These are phyloP conservation scores for Acanthoscelides obtectus DNA, from an alignment of 2,888 invertebrate species.

Conservation along the genomic window DNA sequence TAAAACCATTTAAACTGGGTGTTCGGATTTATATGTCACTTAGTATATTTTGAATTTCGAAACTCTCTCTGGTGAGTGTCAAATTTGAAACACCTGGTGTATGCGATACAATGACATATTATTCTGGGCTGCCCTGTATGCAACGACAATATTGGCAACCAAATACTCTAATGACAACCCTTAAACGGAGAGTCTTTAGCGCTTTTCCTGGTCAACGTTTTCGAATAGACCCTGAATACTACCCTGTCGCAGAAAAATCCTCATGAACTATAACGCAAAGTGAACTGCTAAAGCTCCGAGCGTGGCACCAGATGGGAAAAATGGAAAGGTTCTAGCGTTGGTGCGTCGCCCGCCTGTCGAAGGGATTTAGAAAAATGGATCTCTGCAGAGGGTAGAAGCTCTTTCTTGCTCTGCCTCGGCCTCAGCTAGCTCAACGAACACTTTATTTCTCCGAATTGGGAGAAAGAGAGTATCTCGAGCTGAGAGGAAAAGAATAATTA, in stretches of 20 bases:
- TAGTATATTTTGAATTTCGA: too few relatives aligned
- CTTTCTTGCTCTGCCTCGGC: background rate
- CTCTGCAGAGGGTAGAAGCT: background rate
- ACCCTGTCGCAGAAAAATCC: conserved; percentile 26
- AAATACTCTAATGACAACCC: too few relatives aligned
- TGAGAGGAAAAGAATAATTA: background rate
- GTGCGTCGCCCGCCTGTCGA: background rate
- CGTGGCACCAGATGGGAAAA: conserved; percentile 39
- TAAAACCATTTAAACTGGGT: too few relatives aligned
- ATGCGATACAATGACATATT: too few relatives aligned
- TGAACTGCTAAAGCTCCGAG: conserved; percentile 27
- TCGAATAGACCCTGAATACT: conserved; percentile 9
- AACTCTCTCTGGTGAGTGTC: too few relatives aligned
- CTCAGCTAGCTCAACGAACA: background rate
- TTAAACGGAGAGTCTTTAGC: too few relatives aligned
- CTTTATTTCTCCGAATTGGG: background rate
- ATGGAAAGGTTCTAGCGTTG: conserved; percentile 29
- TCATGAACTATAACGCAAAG: conserved; percentile 34
- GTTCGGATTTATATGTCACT: too few relatives aligned
- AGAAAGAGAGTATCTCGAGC: background rate
- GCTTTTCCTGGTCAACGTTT: too few relatives aligned
- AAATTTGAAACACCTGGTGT: too few relatives aligned
- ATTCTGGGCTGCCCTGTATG: too few relatives aligned
- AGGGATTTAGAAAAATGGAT: conserved; percentile 4
- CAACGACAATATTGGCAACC: too few relatives aligned